Evolutionary conservation across 2,888 invertebrate species (phyloP).

Genomic region (Apamea monoglypha): DNA sequence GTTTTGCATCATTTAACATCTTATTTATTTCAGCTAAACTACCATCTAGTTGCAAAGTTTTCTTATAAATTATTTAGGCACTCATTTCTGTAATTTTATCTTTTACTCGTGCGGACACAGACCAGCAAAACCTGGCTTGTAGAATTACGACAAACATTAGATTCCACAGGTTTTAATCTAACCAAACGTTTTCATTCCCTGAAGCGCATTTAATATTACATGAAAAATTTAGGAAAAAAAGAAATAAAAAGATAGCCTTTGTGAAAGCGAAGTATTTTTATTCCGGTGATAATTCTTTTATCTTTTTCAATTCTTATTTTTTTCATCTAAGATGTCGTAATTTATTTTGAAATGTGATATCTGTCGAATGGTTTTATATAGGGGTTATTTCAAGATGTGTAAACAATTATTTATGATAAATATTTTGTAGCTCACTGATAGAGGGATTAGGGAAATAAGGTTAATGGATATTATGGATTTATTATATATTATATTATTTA

Average conservation of each 20-base stretch:
- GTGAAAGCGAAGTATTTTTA: constrained; percentile 31
- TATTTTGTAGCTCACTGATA: not conserved
- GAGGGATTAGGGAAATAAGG: too few species aligned
- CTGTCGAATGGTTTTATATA: constrained; percentile 18
- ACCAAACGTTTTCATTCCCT: not conserved
- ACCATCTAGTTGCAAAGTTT: not conserved
- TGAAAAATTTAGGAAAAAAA: constrained; percentile 8
- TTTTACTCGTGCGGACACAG: not conserved
- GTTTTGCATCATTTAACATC: not conserved
- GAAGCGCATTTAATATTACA: constrained; percentile 21
- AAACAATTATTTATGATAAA: not conserved
- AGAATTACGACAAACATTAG: not conserved
- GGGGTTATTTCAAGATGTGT: not conserved
- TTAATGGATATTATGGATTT: not conserved
- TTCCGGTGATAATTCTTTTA: constrained; percentile 27
- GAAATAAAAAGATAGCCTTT: not conserved
- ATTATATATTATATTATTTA: too few species aligned
- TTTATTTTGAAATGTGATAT: constrained; percentile 52
- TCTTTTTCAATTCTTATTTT: constrained; percentile 27
- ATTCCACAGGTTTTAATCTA: constrained; percentile 10
- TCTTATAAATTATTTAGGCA: not conserved
- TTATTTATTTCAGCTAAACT: not conserved
- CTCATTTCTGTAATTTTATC: constrained; percentile 2
- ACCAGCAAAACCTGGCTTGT: not conserved
- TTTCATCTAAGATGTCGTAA: constrained; percentile 45